Percentiles rank a stretch among this genome's conserved stretches.
Evolutionary conservation across 2,888 invertebrate genomes (phyloP).

Genomic region (Tetragonisca angustula): DNA sequence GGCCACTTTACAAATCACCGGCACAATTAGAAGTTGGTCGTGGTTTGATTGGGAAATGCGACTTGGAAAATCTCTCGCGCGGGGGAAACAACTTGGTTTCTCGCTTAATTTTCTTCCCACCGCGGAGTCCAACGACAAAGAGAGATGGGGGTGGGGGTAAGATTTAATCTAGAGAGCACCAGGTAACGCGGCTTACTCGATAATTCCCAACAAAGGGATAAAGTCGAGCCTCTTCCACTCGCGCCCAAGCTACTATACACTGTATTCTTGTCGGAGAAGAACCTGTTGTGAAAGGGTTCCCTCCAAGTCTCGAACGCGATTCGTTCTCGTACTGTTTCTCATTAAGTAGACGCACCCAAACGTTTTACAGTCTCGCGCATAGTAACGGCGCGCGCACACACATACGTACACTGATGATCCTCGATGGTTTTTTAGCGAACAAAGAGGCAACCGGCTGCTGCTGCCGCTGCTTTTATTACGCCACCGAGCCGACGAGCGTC

Average conservation of each 20-base stretch:
- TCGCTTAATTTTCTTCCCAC: slow-evolving; percentile 38
- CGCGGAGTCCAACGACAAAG: neutral
- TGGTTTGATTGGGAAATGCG: slow-evolving; percentile 14
- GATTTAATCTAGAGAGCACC: slow-evolving; percentile 53
- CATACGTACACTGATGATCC: neutral
- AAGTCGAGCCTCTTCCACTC: slow-evolving; percentile 27
- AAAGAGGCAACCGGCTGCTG: slow-evolving; percentile 19
- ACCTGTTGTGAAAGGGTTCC: slow-evolving; percentile 15
- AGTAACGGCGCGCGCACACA: slow-evolving; percentile 2
- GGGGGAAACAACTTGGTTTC: slow-evolving; percentile 32
- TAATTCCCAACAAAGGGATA: slow-evolving; percentile 54
- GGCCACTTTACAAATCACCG: neutral
- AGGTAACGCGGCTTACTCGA: slow-evolving; percentile 47
- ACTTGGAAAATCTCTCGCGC: slow-evolving; percentile 20
- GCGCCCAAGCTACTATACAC: neutral
- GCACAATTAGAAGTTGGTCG: slow-evolving; percentile 24
- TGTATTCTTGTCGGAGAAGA: slow-evolving; percentile 8
- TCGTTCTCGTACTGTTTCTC: slow-evolving; percentile 53
- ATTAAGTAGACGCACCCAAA: slow-evolving; percentile 24
- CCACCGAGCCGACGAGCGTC: slow-evolving; percentile 40
- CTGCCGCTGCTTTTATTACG: slow-evolving; percentile 41
- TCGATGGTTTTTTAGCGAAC: slow-evolving; percentile 18
- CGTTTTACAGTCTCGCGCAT: slow-evolving; percentile 12
- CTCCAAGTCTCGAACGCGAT: slow-evolving; percentile 37
- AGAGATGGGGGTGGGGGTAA: neutral